Conservation (phyloP, 1,140 invertebrate genomes). For the Tribolium castaneum region DNA sequence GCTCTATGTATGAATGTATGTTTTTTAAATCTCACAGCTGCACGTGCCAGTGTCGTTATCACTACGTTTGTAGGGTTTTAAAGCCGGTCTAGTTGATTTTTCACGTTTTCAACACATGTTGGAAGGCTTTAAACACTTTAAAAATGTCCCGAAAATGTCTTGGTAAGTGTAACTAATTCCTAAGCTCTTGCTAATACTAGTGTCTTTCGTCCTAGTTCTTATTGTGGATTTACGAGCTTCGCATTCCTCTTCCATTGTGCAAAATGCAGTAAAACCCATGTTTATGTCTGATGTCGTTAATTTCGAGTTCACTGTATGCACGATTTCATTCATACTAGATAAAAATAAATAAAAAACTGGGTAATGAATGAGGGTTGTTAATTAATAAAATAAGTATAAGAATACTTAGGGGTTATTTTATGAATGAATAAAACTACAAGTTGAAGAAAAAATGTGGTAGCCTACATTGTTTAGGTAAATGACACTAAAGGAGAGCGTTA, state of each 20-base stretch:
- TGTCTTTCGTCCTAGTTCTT: background rate
- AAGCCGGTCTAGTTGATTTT: background rate
- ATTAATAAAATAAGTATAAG: background rate
- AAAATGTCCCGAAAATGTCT: background rate
- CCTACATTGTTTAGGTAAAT: background rate
- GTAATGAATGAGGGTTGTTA: background rate
- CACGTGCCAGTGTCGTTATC: constrained; percentile 25
- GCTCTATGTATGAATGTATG: constrained; percentile 27
- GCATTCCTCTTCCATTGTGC: constrained; percentile 2
- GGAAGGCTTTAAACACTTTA: background rate
- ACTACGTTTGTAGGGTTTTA: background rate
- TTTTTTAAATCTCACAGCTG: constrained; percentile 8
- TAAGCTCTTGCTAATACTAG: background rate
- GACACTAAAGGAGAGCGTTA: background rate
- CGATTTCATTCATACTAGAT: background rate
- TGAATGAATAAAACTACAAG: background rate
- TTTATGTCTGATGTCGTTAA: constrained; percentile 14
- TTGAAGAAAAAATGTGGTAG: background rate
- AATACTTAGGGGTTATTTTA: background rate
- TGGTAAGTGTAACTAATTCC: background rate
- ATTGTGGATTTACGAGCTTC: constrained; percentile 11
- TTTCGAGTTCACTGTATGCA: background rate
- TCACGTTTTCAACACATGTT: background rate
- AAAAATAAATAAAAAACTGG: background rate
- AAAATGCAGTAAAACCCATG: constrained; percentile 3